These are phyloP conservation scores for Cathartes aura DNA, from an alignment of 2,113 vertebrate genomes.

Conservation along the genomic window DNA sequence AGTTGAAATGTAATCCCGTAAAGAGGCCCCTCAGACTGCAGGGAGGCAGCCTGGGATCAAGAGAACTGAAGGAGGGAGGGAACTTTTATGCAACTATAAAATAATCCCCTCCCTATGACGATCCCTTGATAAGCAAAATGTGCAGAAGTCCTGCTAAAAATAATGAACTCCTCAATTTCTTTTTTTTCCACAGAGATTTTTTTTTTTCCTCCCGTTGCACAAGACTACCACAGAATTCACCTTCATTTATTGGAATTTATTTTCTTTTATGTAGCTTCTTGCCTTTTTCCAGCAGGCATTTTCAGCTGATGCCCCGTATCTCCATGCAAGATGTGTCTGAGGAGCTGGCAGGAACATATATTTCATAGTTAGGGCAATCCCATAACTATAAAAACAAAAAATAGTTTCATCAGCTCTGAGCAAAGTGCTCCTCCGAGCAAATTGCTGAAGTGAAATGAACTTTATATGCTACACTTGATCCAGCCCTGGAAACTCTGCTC, in stretches of 20 bases:
- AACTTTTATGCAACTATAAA: not conserved
- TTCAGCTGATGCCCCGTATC: not conserved
- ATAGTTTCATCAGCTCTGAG: not conserved
- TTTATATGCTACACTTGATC: not conserved
- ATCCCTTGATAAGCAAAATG: not conserved
- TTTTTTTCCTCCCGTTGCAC: not conserved
- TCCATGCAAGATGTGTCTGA: accelerated
- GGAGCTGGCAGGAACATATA: not conserved
- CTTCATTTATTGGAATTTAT: not conserved
- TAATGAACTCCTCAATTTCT: not conserved
- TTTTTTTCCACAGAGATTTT: not conserved
- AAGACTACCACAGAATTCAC: not conserved
- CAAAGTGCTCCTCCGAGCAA: not conserved
- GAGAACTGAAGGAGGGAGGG: not conserved
- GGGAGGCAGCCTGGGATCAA: accelerated
- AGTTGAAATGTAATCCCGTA: not conserved
- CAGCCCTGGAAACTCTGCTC: not conserved
- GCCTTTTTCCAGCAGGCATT: not conserved
- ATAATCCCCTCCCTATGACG: not conserved
- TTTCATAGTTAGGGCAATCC: not conserved
- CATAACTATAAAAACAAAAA: not conserved
- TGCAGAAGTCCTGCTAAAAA: not conserved
- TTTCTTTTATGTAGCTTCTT: not conserved
- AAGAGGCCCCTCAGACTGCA: not conserved
- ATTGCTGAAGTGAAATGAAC: not conserved